Evolutionary conservation across 2,797 vertebrate species (phyloP).

Genomic region (Lutjanus argentimaculatus): DNA sequence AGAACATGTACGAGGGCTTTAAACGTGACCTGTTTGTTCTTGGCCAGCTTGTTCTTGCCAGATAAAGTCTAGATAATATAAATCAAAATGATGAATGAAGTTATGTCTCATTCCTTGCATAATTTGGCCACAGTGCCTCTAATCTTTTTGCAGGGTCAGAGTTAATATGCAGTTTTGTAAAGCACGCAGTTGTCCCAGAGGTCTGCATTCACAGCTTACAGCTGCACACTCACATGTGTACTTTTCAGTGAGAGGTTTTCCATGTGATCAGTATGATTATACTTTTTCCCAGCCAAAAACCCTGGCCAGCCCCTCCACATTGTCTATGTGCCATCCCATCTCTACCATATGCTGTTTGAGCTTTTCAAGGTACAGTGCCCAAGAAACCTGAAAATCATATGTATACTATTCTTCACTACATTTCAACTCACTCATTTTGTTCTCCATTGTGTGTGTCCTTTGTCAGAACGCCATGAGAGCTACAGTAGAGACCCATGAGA

Average conservation of each 20-base stretch:
- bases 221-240: not conserved
- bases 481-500: constrained; percentile 95
- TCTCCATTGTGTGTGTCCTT: constrained; percentile 42
- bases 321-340: constrained; percentile 97
- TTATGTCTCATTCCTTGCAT: not conserved
- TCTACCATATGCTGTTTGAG: constrained; percentile 99
- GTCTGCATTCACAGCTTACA: not conserved
- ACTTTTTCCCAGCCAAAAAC: constrained; percentile 86
- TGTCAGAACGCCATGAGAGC: constrained; percentile 97
- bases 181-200: not conserved
- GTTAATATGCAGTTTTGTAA: constrained; percentile 1
- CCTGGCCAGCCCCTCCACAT: constrained; percentile 90
- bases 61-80: not conserved
- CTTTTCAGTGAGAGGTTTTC: not conserved
- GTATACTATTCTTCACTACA: rapidly evolving
- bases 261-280: not conserved
- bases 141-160: not conserved
- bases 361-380: constrained; percentile 93
- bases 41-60: not conserved
- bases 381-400: not conserved
- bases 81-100: not conserved
- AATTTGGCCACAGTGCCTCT: not conserved
- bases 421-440: not conserved
- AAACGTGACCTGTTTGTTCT: not conserved
- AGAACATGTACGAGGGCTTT: not conserved